Evolutionary conservation across 35 echinoderm and acorn worm species (phyloP).

Genomic region (Strongylocentrotus purpuratus): DNA sequence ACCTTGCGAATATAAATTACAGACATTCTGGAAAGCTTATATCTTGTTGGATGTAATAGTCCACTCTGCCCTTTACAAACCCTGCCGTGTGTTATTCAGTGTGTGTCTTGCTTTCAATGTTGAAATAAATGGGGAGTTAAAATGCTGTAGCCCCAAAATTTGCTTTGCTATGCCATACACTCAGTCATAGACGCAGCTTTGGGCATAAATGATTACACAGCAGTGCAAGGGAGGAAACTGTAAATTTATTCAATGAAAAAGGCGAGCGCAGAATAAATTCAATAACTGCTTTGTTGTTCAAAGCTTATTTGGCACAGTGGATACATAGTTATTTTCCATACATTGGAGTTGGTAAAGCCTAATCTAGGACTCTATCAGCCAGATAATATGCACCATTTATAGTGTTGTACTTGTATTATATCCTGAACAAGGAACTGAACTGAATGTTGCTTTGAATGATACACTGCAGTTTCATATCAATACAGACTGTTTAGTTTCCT

Average conservation of each 20-base stretch:
- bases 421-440: too few relatives aligned
- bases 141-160: conserved; percentile 9
- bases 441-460: too few relatives aligned
- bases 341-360: background rate
- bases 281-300: conserved; percentile 12
- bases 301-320: background rate
- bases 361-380: background rate
- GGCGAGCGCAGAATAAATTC: background rate
- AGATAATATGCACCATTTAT: background rate
- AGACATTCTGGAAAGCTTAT: conserved; percentile 35
- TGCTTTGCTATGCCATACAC: conserved; percentile 18
- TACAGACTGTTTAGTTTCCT: too few relatives aligned
- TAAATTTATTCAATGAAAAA: conserved; percentile 32
- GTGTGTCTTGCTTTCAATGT: conserved; percentile 10
- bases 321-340: background rate
- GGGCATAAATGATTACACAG: conserved; percentile 44
- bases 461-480: too few relatives aligned
- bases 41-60: conserved; percentile 29
- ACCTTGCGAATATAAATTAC: conserved; percentile 37
- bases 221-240: conserved; percentile 27
- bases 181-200: background rate
- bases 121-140: conserved; percentile 8
- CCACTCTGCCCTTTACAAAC: conserved; percentile 20
- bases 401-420: too few relatives aligned
- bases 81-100: background rate